Evolutionary conservation across 2,888 invertebrate genomes (phyloP).

Genomic region (Philhelius pedissequus): DNA sequence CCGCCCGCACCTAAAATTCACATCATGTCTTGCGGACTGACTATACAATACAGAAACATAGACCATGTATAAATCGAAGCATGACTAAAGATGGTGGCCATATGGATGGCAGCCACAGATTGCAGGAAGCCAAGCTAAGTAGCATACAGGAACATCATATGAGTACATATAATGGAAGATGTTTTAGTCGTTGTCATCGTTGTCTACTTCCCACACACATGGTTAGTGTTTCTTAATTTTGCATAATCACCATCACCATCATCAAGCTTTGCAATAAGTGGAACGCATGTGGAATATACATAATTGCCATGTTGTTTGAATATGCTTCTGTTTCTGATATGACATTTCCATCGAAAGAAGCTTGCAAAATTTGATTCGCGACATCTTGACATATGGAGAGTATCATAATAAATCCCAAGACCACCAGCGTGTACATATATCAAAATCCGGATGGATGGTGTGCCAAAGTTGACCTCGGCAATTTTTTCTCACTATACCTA

Average conservation of each 20-base stretch:
- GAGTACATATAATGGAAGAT: neutral
- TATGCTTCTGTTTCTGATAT: neutral
- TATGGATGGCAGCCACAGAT: neutral
- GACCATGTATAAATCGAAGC: neutral
- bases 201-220: constrained; percentile 14
- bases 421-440: neutral
- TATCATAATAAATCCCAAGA: neutral
- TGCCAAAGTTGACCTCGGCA: neutral
- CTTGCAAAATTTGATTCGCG: neutral
- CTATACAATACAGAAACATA: neutral
- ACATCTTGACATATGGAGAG: neutral
- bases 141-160: neutral
- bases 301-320: constrained; percentile 1
- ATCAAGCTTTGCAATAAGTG: neutral
- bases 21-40: neutral
- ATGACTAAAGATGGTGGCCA: constrained; percentile 6
- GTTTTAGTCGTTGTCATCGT: neutral
- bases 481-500: constrained; percentile 5
- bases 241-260: neutral
- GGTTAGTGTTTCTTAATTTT: constrained; percentile 1
- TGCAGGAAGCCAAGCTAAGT: neutral
- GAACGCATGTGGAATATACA: constrained; percentile 8
- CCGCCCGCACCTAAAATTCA: neutral
- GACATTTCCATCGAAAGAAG: neutral
- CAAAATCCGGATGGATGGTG: neutral